Evolutionary conservation across 2,113 vertebrate genomes (phyloP).

Genomic region (Elephas maximus): DNA sequence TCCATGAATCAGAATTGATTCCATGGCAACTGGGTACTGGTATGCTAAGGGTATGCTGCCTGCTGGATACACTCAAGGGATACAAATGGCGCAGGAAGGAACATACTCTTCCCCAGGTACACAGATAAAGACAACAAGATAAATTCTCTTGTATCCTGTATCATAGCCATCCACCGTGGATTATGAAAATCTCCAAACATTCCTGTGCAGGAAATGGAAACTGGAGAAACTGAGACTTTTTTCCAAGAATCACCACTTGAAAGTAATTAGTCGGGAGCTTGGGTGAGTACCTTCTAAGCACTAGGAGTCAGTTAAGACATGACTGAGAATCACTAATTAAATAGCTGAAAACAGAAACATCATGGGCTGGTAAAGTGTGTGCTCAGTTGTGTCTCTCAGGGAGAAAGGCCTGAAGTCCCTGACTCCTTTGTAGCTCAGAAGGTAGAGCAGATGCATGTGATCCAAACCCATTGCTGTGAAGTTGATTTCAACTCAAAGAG

Average conservation of each 20-base stretch:
- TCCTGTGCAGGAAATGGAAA: not conserved
- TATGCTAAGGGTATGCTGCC: too few relatives aligned
- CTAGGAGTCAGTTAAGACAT: not conserved
- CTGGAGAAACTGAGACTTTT: slow-evolving; percentile 6
- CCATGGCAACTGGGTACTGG: too few relatives aligned
- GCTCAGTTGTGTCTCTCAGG: not conserved
- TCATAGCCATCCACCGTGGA: not conserved
- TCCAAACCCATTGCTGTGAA: too few relatives aligned
- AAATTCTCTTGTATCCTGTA: rapidly evolving
- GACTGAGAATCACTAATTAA: slow-evolving; percentile 30
- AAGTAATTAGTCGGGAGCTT: rapidly evolving
- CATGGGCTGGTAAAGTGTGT: not conserved
- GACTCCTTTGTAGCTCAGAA: too few relatives aligned
- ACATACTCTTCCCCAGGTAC: rapidly evolving
- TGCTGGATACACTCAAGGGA: not conserved
- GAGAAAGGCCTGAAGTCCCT: rapidly evolving
- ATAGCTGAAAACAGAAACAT: not conserved
- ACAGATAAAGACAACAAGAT: too few relatives aligned
- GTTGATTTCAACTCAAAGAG: too few relatives aligned
- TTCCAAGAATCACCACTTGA: rapidly evolving
- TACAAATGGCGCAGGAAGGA: rapidly evolving
- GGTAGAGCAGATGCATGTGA: too few relatives aligned
- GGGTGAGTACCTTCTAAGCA: not conserved
- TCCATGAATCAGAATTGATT: too few relatives aligned
- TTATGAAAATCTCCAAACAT: not conserved